Percentiles rank a stretch among this genome's conserved stretches.
Conservation (phyloP, 2,888 invertebrate species). For the Chironomus tentans region DNA sequence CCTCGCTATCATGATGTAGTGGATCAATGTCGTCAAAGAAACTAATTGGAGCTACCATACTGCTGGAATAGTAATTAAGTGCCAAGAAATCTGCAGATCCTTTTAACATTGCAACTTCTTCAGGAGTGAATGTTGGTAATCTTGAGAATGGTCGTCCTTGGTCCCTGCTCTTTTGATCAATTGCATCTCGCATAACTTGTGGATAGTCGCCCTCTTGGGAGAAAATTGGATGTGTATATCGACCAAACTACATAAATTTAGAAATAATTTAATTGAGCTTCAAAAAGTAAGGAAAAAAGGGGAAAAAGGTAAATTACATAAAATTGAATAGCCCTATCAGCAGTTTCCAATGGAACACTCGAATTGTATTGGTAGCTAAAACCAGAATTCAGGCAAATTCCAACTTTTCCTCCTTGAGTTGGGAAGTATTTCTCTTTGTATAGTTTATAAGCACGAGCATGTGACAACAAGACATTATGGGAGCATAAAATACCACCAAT, state of each 20-base stretch:
- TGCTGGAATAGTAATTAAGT: slow-evolving; percentile 55
- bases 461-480: slow-evolving; percentile 49
- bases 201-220: slow-evolving; percentile 36
- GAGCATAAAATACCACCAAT: slow-evolving; percentile 47
- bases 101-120: slow-evolving; percentile 35
- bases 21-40: slow-evolving; percentile 29
- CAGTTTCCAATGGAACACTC: slow-evolving; percentile 29
- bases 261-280: no score
- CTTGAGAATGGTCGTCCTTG: slow-evolving; percentile 36
- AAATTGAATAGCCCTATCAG: slow-evolving; percentile 34
- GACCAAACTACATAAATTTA: slow-evolving; percentile 37
- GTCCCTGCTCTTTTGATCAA: slow-evolving; percentile 34
- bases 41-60: slow-evolving; percentile 34
- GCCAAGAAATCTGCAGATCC: slow-evolving; percentile 51
- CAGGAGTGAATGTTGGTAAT: slow-evolving; percentile 30
- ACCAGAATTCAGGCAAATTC: slow-evolving; percentile 30
- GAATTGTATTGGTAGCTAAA: slow-evolving; percentile 31
- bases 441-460: slow-evolving; percentile 44
- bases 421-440: slow-evolving; percentile 38
- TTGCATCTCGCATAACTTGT: slow-evolving; percentile 33
- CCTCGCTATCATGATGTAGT: slow-evolving; percentile 33
- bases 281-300: no score
- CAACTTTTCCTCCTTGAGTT: slow-evolving; percentile 30
- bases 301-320: not conserved
- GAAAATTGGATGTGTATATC: slow-evolving; percentile 32